Conservation (phyloP, 2,797 vertebrate genomes). For the Brachymystax lenok region DNA sequence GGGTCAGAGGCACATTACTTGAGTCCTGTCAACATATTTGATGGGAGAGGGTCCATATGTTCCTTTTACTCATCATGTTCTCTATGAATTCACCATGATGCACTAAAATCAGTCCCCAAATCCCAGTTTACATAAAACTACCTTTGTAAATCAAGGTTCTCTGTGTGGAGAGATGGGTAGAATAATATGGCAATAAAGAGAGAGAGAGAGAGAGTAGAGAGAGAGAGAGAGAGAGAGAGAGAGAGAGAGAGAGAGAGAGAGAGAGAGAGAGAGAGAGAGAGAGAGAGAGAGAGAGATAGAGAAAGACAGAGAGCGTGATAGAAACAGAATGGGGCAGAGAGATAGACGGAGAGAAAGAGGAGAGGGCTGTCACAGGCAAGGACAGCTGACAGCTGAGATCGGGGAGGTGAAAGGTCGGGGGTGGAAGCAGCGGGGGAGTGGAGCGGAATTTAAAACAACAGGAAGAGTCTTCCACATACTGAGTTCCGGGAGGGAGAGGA, state of each 20-base stretch:
- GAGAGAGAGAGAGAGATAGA: not conserved
- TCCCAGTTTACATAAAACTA: not conserved
- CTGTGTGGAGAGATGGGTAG: no score
- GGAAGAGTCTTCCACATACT: slow-evolving; percentile 54
- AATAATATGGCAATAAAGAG: not conserved
- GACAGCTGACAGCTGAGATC: slow-evolving; percentile 83
- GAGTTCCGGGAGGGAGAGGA: slow-evolving; percentile 4
- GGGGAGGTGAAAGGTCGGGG: slow-evolving; percentile 69
- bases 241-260: no score
- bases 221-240: no score
- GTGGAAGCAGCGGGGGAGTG: slow-evolving; percentile 69
- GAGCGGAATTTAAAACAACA: slow-evolving; percentile 74
- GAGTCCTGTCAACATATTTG: not conserved
- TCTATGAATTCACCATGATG: not conserved
- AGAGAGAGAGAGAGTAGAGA: not conserved
- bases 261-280: no score
- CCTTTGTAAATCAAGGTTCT: not conserved
- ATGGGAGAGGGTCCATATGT: not conserved
- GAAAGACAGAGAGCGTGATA: not conserved
- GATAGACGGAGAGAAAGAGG: slow-evolving; percentile 6
- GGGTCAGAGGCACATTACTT: not conserved
- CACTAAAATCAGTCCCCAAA: not conserved
- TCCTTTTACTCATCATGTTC: not conserved
- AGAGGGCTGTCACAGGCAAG: slow-evolving; percentile 62
- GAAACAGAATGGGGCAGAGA: not conserved